Conservation (phyloP, 2,797 vertebrate species). For the Phoeniculus purpureus region DNA sequence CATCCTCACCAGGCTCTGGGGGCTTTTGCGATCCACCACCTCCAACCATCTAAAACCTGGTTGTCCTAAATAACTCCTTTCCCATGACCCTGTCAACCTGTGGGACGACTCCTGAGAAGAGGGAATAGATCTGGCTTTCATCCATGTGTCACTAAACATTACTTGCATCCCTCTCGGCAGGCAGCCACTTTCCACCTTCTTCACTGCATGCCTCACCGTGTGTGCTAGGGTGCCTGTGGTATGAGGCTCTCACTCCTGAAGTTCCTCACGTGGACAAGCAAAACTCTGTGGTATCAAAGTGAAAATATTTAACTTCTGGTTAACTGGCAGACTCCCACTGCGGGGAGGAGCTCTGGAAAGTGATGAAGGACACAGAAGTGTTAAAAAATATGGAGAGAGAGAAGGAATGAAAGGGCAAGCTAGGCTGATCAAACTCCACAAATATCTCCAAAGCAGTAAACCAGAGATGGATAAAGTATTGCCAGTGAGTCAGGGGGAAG, state of each 20-base stretch:
- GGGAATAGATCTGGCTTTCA: not conserved
- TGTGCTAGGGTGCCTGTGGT: accelerated
- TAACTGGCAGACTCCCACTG: not conserved
- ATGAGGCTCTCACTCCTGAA: not conserved
- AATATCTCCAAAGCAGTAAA: conserved; percentile 48
- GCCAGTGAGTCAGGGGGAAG: conserved; percentile 55
- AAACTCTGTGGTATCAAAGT: not conserved
- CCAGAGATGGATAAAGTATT: conserved; percentile 47
- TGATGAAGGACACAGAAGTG: conserved; percentile 29
- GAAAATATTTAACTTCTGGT: not conserved
- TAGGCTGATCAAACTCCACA: conserved; percentile 24
- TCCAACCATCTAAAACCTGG: not conserved
- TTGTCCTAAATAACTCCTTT: not conserved
- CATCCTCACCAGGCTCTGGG: accelerated
- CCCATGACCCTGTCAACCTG: accelerated
- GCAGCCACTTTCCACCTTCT: not conserved
- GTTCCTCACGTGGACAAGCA: not conserved
- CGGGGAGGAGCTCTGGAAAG: not conserved
- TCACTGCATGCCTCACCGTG: accelerated
- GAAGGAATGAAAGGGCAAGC: conserved; percentile 33
- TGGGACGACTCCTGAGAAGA: not conserved
- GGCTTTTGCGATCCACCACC: not conserved
- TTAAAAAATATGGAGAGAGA: conserved; percentile 28
- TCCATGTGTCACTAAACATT: not conserved
- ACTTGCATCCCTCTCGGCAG: not conserved